phyloP scores from a whole-genome alignment of 1,140 invertebrate species.

The Neuroterus valhalla region DNA sequence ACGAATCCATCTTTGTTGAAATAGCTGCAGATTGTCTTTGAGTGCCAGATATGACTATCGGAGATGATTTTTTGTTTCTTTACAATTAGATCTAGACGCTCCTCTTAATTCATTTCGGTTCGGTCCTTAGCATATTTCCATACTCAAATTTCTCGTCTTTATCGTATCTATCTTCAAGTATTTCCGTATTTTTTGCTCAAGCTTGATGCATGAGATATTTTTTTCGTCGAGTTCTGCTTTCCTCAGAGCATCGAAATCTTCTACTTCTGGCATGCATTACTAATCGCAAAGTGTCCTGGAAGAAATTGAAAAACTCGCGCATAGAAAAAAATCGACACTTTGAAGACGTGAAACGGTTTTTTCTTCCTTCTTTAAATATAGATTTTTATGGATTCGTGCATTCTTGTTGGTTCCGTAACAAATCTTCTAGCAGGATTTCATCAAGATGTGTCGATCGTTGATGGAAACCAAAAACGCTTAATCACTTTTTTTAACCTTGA shows the following conservation, averaged over 20 bases:
- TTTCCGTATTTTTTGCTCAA: not conserved
- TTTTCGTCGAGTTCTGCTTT: not conserved
- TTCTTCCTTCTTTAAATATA: not conserved
- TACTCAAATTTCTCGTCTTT: conserved; percentile 3
- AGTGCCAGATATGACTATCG: conserved; percentile 72
- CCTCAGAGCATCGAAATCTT: not conserved
- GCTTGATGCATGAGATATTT: not conserved
- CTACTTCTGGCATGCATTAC: not conserved
- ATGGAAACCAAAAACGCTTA: not conserved
- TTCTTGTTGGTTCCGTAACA: not conserved
- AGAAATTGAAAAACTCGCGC: conserved; percentile 11
- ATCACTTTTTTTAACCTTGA: not conserved
- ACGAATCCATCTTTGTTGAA: conserved; percentile 33
- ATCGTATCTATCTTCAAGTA: not conserved
- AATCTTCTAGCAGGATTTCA: not conserved
- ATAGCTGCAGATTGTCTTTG: conserved; percentile 49
- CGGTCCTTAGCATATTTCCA: conserved; percentile 39
- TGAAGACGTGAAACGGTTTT: not conserved
- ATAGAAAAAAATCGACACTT: not conserved
- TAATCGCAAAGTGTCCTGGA: not conserved
- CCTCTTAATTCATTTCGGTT: conserved; percentile 60
- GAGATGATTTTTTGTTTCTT: conserved; percentile 71
- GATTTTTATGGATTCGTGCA: not conserved
- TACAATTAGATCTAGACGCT: conserved; percentile 59
- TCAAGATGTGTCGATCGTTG: not conserved